Evolutionary conservation across 1,140 invertebrate species (phyloP), one percentile per base, ranked within the genome.

Genomic region (Caenorhabditis remanei): DNA sequence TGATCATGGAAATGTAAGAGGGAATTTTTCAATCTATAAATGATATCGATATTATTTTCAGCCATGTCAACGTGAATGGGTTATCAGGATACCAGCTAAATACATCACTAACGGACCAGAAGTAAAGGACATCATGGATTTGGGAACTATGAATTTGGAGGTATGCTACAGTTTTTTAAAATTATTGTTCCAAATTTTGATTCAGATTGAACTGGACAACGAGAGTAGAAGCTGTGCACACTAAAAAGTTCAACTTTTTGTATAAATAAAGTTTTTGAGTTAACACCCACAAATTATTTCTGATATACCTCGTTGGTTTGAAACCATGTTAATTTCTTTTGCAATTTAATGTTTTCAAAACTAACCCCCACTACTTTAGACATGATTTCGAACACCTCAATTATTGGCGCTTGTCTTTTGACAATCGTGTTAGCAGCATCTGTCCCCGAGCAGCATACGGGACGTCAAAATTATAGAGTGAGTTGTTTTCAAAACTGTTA

Each of bases 1-100:
- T 84, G 82, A 90, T 82, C 89, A 92, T 82, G 87, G 87, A 79
- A 89, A 41, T 61, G 87, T 88, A 41, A 32, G 32, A 32, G 2
- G 32, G 32, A 65, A 63, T 63, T 53, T 8, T 32, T n/a, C 9
- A 46, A 32, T 50, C 32, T 55, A 43, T n/a, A 19, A 84, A 9
- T 9, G 43, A 21, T 0, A 7, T 11, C 21, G 2, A 9, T 4
- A 2, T 48, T 79, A 14, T 24, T 88, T 92, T 85, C 84, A 92
- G 89, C 88, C 92, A 4, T 92, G 91, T 46, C 91, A 92, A 88
- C 75, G 91, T 43, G 92, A 92, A 89, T 92, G 91, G 91, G 87
- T 92, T 6, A 93, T 92, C 84, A 84, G 91, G 32, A 91, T 92
- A 82, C 92, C 91, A 16, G 86, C 91, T 67, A 92, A 92, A 84